Base-by-base conservation (phyloP, 37 sponge, comb jelly and placozoan species). In the Halichondria panicea region DNA sequence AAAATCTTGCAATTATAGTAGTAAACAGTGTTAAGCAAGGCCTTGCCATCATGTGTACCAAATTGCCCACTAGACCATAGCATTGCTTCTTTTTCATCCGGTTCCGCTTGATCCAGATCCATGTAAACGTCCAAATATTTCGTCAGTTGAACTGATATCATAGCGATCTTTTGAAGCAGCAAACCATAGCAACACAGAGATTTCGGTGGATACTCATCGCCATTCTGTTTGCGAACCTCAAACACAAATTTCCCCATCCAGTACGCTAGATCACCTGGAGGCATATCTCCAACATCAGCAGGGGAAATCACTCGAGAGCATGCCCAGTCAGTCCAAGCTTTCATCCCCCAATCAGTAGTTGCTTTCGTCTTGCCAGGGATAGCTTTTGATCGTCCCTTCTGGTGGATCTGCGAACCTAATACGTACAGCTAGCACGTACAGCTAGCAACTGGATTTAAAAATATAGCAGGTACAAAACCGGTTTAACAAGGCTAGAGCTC, bases 21-120 rank as follows among this genome's bases (percentile, higher is more conserved):
- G 43, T 70, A 71, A 32, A 73, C 57, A 7, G 82, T 72, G 35
- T 82, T 62, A 42, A 73, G 56, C 18, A 82, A 67, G 37, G 72
- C 66, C 35, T 55, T 41, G 1, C 73, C 59, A 61, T 36, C 52
- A 48, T 70, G 65, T 9, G 11, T 37, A 0, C 72, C 72, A 1
- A 85, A 46, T 39, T 64, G 72, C 22, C 84, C 72, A 9, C 5
- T 78, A n/a, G 65, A 31, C 77, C 77, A 84, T 22, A 84, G 71
- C 27, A 80, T 27, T 1, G 43, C 61, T 19, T 69, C 67, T 76
- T 76, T 71, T 19, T 68, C 84, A 4, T n/a, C n/a, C n/a, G n/a
- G n/a, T n/a, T n/a, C n/a, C n/a, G n/a, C n/a, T n/a, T n/a, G n/a
- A n/a, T n/a, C n/a, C n/a, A n/a, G n/a, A n/a, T n/a, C n/a, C n/a